A percentile compares a stretch with the other conserved stretches of the same genome.
phyloP scores from a whole-genome alignment of 2,113 vertebrate species.

The Actenoides hombroni region DNA sequence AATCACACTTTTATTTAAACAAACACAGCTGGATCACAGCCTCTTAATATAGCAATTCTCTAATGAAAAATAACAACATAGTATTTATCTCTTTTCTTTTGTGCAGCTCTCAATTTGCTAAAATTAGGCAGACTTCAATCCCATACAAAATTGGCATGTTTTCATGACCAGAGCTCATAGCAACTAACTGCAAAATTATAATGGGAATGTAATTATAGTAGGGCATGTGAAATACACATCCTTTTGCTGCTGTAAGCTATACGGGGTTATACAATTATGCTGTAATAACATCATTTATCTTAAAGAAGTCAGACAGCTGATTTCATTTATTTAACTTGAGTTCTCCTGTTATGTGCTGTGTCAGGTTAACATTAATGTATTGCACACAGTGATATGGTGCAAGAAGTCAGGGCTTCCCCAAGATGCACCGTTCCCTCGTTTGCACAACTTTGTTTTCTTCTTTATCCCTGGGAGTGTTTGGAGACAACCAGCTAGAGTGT shows the following conservation, averaged over 20 bases:
- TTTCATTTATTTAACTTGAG: conserved; percentile 76
- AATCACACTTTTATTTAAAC: conserved; percentile 89
- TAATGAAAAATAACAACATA: conserved; percentile 87
- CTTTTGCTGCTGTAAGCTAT: conserved; percentile 80
- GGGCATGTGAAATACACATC: conserved; percentile 80
- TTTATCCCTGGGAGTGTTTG: background rate
- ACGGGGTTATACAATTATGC: conserved; percentile 77
- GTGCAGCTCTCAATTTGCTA: conserved; percentile 84
- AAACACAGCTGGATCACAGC: conserved; percentile 86
- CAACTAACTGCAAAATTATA: conserved; percentile 86
- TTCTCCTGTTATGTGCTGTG: conserved; percentile 63
- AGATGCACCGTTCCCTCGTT: background rate
- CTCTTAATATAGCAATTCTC: conserved; percentile 86
- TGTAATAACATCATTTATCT: conserved; percentile 80
- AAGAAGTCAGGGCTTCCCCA: conserved; percentile 6
- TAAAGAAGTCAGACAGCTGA: conserved; percentile 76
- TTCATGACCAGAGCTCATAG: conserved; percentile 83
- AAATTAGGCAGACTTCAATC: conserved; percentile 85
- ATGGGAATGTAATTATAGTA: conserved; percentile 80
- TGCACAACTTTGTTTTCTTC: background rate
- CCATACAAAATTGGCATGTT: conserved; percentile 82
- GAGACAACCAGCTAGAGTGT: background rate
- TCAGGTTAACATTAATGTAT: conserved; percentile 66
- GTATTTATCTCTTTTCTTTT: conserved; percentile 86
- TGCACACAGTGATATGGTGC: conserved; percentile 20